Conservation (phyloP, 1,140 invertebrate genomes). For the Dreissena rostriformis region DNA sequence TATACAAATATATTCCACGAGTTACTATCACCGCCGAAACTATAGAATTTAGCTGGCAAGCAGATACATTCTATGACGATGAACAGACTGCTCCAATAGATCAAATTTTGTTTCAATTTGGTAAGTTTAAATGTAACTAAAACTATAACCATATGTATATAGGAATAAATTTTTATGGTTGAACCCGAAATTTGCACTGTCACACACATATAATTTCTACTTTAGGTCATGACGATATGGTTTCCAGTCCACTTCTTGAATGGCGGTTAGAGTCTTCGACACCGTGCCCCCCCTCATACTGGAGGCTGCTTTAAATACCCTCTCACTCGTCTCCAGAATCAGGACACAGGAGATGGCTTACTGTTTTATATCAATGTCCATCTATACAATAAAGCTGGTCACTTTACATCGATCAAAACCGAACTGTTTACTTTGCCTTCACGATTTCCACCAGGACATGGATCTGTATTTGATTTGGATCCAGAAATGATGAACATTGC, state of each 20-base stretch:
- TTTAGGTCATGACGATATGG: constrained; percentile 13
- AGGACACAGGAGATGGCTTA: constrained; percentile 20
- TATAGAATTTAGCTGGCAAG: constrained; percentile 53
- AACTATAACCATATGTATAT: too few relatives aligned
- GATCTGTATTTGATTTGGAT: constrained; percentile 50
- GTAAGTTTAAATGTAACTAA: too few relatives aligned
- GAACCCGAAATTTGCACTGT: too few relatives aligned
- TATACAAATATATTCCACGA: constrained; percentile 13
- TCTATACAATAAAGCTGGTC: constrained; percentile 61
- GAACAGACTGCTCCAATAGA: constrained; percentile 41
- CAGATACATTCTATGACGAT: constrained; percentile 51
- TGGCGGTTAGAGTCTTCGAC: constrained; percentile 5
- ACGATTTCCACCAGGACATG: constrained; percentile 51
- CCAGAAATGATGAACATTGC: background rate
- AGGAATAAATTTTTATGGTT: too few relatives aligned
- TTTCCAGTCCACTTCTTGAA: constrained; percentile 14
- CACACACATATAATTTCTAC: background rate
- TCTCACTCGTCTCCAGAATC: constrained; percentile 24
- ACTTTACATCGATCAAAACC: constrained; percentile 41
- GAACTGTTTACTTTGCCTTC: constrained; percentile 52
- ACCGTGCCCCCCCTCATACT: constrained; percentile 1
- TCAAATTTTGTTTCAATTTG: constrained; percentile 29
- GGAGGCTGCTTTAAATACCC: constrained; percentile 55
- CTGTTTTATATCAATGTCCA: constrained; percentile 48
- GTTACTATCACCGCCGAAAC: constrained; percentile 3